A percentile compares a stretch with the other conserved stretches of the same genome.
phyloP scores from a whole-genome alignment of 1,140 invertebrate species.

The Drosophila lacteicornis region DNA sequence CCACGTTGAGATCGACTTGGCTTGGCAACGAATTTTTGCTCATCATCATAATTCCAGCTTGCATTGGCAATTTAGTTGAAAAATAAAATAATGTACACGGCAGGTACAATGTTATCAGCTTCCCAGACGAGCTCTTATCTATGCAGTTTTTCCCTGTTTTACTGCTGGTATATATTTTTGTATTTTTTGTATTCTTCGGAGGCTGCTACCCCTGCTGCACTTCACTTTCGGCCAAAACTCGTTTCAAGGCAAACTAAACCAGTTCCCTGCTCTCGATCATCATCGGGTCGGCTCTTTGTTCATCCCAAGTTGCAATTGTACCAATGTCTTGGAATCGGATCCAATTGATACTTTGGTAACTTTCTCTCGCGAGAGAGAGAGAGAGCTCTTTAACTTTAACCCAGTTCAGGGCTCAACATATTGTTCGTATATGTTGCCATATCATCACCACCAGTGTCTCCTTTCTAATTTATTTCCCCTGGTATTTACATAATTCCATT shows the following conservation, averaged over 20 bases:
- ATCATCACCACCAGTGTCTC: constrained; percentile 53
- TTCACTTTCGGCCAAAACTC: constrained; percentile 75
- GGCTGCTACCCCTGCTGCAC: constrained; percentile 42
- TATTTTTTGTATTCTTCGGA: constrained; percentile 2
- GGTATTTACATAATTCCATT: constrained; percentile 71
- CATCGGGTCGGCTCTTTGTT: constrained; percentile 15
- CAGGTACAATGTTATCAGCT: constrained; percentile 22
- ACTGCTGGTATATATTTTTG: neutral
- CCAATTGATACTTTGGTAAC: constrained; percentile 69
- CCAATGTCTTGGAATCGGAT: constrained; percentile 39
- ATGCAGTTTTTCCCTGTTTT: constrained; percentile 26
- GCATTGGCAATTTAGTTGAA: constrained; percentile 43
- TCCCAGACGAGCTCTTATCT: constrained; percentile 38
- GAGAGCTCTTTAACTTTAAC: constrained; percentile 35
- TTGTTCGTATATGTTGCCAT: constrained; percentile 30
- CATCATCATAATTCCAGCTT: constrained; percentile 56
- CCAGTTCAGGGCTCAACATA: constrained; percentile 56
- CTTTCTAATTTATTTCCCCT: constrained; percentile 70
- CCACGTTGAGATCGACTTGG: constrained; percentile 51
- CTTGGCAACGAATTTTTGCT: constrained; percentile 27
- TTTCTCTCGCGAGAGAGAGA: constrained; percentile 51
- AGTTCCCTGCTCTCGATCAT: constrained; percentile 39
- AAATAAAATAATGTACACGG: constrained; percentile 10
- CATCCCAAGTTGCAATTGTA: constrained; percentile 47
- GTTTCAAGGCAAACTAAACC: constrained; percentile 63